Evolutionary conservation across 2,888 invertebrate genomes (phyloP).

Genomic region (Vannuccia rotundouncinata): DNA sequence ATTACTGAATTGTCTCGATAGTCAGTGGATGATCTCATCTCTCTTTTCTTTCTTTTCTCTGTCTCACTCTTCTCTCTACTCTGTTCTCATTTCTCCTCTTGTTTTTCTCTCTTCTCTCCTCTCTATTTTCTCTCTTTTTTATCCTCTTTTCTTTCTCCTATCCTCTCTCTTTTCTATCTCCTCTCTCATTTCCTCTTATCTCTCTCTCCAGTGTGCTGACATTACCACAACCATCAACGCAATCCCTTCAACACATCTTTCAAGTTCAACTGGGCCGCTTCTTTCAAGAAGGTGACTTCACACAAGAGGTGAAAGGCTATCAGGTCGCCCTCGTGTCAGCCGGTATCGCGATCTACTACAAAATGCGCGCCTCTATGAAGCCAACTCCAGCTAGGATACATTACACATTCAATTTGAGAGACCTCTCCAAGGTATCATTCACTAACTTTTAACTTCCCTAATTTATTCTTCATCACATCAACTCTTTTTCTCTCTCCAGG

Average conservation of each 20-base stretch:
- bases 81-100: too few species aligned
- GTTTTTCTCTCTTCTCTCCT: too few species aligned
- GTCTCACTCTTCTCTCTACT: too few species aligned
- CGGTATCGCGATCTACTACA: slow-evolving; percentile 53
- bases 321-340: slow-evolving; percentile 52
- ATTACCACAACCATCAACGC: slow-evolving; percentile 54
- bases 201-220: slow-evolving; percentile 49
- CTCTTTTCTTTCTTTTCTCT: neutral
- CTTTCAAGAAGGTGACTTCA: slow-evolving; percentile 54
- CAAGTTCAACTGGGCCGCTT: slow-evolving; percentile 56
- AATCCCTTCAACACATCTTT: slow-evolving; percentile 56
- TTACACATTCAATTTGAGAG: slow-evolving; percentile 56
- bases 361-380: slow-evolving; percentile 51
- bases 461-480: neutral
- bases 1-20: too few species aligned
- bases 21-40: neutral
- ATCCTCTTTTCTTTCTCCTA: too few species aligned
- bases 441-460: neutral
- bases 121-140: too few species aligned
- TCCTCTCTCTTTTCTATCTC: too few species aligned
- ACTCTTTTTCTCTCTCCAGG: slow-evolving; percentile 42
- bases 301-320: slow-evolving; percentile 51
- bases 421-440: slow-evolving; percentile 50
- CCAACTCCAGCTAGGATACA: slow-evolving; percentile 56
- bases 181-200: neutral